Evolutionary conservation across 1,140 invertebrate genomes (phyloP).

Genomic region (Neotoxoptera formosana): DNA sequence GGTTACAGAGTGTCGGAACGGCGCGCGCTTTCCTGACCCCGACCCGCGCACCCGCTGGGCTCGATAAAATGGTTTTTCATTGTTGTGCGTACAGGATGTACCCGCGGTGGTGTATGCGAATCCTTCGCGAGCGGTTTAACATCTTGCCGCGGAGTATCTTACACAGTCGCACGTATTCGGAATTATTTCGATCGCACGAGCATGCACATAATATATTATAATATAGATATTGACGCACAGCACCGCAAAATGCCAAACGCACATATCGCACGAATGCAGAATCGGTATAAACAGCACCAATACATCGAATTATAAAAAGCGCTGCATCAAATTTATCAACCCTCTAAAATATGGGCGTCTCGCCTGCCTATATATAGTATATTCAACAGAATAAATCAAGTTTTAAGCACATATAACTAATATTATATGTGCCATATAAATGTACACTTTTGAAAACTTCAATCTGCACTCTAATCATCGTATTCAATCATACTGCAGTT

Average conservation of each 20-base stretch:
- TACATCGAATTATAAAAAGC: too few relatives aligned
- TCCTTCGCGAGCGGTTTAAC: not conserved
- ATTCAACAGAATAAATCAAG: not conserved
- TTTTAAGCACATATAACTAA: not conserved
- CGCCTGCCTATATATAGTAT: not conserved
- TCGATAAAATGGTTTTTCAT: slow-evolving; percentile 50
- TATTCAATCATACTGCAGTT: not conserved
- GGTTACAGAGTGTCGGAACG: not conserved
- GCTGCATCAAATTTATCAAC: not conserved
- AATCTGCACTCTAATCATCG: not conserved
- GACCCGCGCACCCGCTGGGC: not conserved
- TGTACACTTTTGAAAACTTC: too few relatives aligned
- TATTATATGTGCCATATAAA: too few relatives aligned
- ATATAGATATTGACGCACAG: too few relatives aligned
- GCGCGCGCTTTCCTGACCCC: not conserved
- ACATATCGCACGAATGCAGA: not conserved
- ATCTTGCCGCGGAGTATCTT: not conserved
- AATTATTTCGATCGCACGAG: not conserved
- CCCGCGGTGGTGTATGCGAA: not conserved
- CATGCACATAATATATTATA: not conserved
- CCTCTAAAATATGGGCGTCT: not conserved
- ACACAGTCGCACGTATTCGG: too few relatives aligned
- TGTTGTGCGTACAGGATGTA: not conserved
- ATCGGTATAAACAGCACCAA: not conserved
- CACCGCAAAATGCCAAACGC: not conserved